A percentile compares a stretch with the other conserved stretches of the same genome.
phyloP scores from a whole-genome alignment of 2,888 invertebrate genomes.

The Ptychoptera contaminata region DNA sequence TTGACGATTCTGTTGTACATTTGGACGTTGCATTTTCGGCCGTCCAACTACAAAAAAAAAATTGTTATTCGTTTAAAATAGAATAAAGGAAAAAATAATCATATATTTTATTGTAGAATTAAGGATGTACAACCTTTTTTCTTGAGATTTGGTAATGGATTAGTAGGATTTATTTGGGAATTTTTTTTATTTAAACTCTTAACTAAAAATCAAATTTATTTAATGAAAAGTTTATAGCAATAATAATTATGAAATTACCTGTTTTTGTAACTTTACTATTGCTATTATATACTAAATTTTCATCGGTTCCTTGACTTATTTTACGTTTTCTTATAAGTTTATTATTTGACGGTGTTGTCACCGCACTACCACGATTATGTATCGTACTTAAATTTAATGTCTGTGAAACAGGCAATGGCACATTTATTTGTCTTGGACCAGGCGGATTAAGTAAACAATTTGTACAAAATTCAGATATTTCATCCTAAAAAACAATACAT shows the following conservation, averaged over 20 bases:
- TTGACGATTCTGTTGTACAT: conserved; percentile 13
- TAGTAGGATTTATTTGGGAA: too few species aligned
- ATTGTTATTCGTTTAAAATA: not conserved
- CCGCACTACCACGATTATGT: not conserved
- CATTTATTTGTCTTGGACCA: conserved; percentile 24
- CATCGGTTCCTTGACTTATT: conserved; percentile 9
- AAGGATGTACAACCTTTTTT: too few species aligned
- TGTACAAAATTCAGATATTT: conserved; percentile 47
- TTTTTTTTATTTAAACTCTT: too few species aligned
- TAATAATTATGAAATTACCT: not conserved
- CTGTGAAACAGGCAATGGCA: conserved; percentile 14
- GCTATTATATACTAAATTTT: too few species aligned
- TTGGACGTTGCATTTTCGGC: conserved; percentile 27
- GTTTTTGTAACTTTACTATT: not conserved
- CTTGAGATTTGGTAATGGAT: too few species aligned
- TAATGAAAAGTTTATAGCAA: too few species aligned
- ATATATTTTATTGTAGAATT: not conserved
- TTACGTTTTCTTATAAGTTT: conserved; percentile 9
- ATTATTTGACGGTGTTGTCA: not conserved
- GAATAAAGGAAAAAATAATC: conserved; percentile 10
- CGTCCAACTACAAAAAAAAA: conserved; percentile 32
- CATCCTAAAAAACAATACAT: conserved; percentile 33
- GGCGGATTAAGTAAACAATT: conserved; percentile 43
- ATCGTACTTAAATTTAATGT: conserved; percentile 12
- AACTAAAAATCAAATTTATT: too few species aligned